Conservation (phyloP, 2,888 invertebrate species). For the Drosophila algonquin region DNA sequence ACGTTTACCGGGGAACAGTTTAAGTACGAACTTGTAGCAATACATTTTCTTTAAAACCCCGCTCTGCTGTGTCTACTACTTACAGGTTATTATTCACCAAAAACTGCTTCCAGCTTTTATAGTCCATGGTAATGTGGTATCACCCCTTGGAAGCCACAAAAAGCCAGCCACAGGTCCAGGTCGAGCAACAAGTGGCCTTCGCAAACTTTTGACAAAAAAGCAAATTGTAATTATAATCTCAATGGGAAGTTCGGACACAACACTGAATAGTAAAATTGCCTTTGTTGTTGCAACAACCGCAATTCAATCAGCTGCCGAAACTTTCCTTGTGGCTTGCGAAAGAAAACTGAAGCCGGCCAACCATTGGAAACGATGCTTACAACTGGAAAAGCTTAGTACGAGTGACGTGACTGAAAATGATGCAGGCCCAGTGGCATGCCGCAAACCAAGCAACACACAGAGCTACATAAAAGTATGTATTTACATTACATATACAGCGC, state of each 20-base stretch:
- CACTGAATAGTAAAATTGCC: background rate
- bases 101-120: slow-evolving; percentile 57
- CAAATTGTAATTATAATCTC: slow-evolving; percentile 1
- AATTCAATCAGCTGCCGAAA: slow-evolving; percentile 5
- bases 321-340: slow-evolving; percentile 42
- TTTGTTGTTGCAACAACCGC: slow-evolving; percentile 16
- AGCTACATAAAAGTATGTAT: background rate
- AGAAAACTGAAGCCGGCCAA: slow-evolving; percentile 55
- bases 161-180: background rate
- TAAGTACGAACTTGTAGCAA: background rate
- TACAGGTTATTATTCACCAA: slow-evolving; percentile 71
- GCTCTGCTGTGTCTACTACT: slow-evolving; percentile 38
- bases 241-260: slow-evolving; percentile 5
- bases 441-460: background rate
- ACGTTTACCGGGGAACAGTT: background rate
- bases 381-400: slow-evolving; percentile 69
- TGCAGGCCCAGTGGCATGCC: slow-evolving; percentile 58
- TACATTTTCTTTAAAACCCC: slow-evolving; percentile 9
- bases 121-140: slow-evolving; percentile 45
- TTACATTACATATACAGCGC: background rate
- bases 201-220: background rate
- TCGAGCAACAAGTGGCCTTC: slow-evolving; percentile 40
- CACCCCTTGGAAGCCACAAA: background rate
- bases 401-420: slow-evolving; percentile 43
- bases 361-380: slow-evolving; percentile 67